Evolutionary conservation across 2,888 invertebrate species (phyloP), one percentile per base, ranked within the genome.

Genomic region (Chloroclystis v-ata): DNA sequence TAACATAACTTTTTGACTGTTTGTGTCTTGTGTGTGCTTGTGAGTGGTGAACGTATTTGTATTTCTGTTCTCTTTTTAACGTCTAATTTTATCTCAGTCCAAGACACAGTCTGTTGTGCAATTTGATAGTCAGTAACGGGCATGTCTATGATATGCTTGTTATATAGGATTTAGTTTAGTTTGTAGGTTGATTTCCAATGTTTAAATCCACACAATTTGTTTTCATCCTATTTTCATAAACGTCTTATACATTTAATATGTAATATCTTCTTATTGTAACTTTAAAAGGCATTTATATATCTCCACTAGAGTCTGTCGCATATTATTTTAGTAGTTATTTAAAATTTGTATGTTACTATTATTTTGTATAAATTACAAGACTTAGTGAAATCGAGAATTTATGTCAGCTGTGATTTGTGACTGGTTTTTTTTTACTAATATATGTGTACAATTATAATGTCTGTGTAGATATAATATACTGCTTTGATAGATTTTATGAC

Each of bases 381-480:
- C 86, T 86, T 85, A 80, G 84, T 78, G 76, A 82, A 84, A 84
- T 84, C 75, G 84, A 78, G 85, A 87, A 87, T 87, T 86, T 86
- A 85, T 81, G 82, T 86, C 75, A 79, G 81, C 86, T 87, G 86
- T 87, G 86, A 87, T 86, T 86, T 84, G 86, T 85, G 85, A 84
- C 82, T 83, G 82, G 80, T 79, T 86, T 85, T 78, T 63, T 85
- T 86, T 84, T 70, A 82, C 74, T 80, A 82, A 78, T 84, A 66
- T 75, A 79, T 82, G 81, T 82, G 78, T 83, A 82, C 68, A 74
- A 73, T 74, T 72, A 74, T 72, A 78, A 48, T 75, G 77, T 76
- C 68, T 70, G 72, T 82, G 79, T 82, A 78, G 78, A 76, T 80
- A 69, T 72, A 60, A 65, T 70, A 78, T 71, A 78, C 71, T 65